Conservation (phyloP, 2,888 invertebrate species). For the Selenia dentaria region DNA sequence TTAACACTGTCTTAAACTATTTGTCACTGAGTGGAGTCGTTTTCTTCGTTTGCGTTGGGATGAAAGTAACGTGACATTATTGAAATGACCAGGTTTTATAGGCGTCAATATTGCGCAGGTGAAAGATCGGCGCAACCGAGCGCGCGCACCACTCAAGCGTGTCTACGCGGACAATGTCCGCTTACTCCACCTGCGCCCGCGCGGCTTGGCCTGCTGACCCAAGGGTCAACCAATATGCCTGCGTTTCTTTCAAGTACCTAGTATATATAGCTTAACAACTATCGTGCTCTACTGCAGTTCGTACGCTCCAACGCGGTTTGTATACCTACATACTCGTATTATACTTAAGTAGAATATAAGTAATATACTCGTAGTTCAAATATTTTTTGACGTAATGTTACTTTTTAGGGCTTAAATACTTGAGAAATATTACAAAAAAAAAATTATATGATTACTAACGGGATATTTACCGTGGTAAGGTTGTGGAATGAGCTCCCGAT, state of each 20-base stretch:
- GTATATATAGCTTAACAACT: no score
- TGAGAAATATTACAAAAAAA: no score
- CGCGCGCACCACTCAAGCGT: slow-evolving; percentile 78
- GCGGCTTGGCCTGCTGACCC: slow-evolving; percentile 3
- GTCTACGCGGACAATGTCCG: slow-evolving; percentile 77
- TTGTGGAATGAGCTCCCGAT: no score
- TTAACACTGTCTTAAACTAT: slow-evolving; percentile 46
- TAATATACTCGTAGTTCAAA: no score
- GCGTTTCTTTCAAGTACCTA: neutral
- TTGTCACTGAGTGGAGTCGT: slow-evolving; percentile 62
- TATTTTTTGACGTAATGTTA: no score
- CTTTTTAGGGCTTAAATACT: no score
- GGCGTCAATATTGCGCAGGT: slow-evolving; percentile 83
- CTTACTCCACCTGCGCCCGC: slow-evolving; percentile 59
- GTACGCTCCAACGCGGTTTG: no score
- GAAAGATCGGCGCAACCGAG: slow-evolving; percentile 80
- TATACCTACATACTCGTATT: no score
- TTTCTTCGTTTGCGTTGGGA: slow-evolving; percentile 74
- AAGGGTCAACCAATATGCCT: slow-evolving; percentile 6
- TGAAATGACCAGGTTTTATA: slow-evolving; percentile 82
- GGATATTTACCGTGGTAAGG: no score
- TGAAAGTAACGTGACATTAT: slow-evolving; percentile 81
- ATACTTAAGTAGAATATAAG: no score
- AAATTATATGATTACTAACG: no score
- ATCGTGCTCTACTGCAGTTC: neutral